Evolutionary conservation across 2,113 vertebrate genomes (phyloP).

Genomic region (Ivindomyrus marchei): DNA sequence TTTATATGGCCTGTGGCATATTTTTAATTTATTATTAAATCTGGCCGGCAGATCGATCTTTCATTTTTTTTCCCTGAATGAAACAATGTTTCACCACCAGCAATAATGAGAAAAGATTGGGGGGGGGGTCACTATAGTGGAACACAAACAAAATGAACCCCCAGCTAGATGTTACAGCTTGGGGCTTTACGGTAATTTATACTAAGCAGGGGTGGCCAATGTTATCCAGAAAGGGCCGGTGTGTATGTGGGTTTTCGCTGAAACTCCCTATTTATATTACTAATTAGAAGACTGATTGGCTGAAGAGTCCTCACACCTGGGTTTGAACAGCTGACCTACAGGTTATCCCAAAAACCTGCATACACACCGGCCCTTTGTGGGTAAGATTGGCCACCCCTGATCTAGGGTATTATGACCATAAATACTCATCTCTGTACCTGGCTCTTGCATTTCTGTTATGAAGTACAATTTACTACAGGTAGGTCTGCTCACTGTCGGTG

Average conservation of each 20-base stretch:
- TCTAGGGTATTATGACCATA: not conserved
- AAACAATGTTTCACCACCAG: not conserved
- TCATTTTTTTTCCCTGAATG: not conserved
- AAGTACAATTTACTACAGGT: not conserved
- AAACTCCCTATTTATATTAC: too few species aligned
- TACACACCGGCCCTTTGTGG: too few species aligned
- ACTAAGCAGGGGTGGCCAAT: not conserved
- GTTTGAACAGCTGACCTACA: too few species aligned
- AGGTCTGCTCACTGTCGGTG: not conserved
- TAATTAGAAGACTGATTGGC: too few species aligned
- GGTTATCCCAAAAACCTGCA: too few species aligned
- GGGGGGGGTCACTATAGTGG: not conserved
- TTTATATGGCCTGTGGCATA: not conserved
- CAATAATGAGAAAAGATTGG: not conserved
- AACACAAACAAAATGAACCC: not conserved
- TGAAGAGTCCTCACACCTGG: too few species aligned
- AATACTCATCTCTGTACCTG: not conserved
- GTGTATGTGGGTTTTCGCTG: too few species aligned
- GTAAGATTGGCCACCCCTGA: too few species aligned
- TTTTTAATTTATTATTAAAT: not conserved
- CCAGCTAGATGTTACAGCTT: not conserved
- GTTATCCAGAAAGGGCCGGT: too few species aligned
- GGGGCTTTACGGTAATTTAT: not conserved
- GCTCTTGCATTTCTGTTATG: not conserved
- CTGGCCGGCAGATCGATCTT: not conserved